Conservation (phyloP, 2,888 invertebrate species). For the Micoletzkya japonica region DNA sequence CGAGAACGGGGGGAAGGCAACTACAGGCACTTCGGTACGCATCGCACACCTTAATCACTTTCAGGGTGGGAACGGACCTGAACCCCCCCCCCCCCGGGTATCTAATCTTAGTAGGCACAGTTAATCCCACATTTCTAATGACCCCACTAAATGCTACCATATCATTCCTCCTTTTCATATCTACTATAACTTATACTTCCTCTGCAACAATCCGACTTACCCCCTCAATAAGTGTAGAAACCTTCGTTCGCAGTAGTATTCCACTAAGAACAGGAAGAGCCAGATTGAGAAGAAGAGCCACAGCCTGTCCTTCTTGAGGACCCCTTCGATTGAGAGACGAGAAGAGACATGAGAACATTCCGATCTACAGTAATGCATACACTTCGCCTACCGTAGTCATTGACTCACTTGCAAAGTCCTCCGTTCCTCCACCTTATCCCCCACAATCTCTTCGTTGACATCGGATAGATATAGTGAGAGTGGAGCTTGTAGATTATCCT, state of each 20-base stretch:
- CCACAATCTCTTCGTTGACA: slow-evolving; percentile 7
- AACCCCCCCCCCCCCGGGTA: no score
- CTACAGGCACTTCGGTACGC: slow-evolving; percentile 14
- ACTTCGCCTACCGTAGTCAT: background rate
- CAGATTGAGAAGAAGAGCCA: slow-evolving; percentile 11
- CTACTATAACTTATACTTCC: no score
- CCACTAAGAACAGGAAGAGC: slow-evolving; percentile 1
- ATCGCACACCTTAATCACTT: slow-evolving; percentile 1
- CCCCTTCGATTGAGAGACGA: slow-evolving; percentile 9
- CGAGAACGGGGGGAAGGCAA: background rate
- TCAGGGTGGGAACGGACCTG: no score
- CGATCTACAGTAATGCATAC: background rate
- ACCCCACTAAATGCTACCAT: no score
- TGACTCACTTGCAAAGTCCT: slow-evolving; percentile 10
- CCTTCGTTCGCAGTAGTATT: slow-evolving; percentile 2
- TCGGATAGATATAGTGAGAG: slow-evolving; percentile 13
- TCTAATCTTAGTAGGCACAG: no score
- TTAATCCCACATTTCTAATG: no score
- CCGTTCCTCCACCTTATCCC: slow-evolving; percentile 1
- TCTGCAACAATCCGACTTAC: background rate
- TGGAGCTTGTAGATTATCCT: slow-evolving; percentile 7
- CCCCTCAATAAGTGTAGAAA: slow-evolving; percentile 10
- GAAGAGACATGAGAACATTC: slow-evolving; percentile 28
- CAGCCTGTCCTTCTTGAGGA: slow-evolving; percentile 7
- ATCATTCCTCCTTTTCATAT: no score